These are phyloP conservation scores for Dolichotis patagonum DNA, from an alignment of 2,113 vertebrate genomes.

Conservation along the genomic window DNA sequence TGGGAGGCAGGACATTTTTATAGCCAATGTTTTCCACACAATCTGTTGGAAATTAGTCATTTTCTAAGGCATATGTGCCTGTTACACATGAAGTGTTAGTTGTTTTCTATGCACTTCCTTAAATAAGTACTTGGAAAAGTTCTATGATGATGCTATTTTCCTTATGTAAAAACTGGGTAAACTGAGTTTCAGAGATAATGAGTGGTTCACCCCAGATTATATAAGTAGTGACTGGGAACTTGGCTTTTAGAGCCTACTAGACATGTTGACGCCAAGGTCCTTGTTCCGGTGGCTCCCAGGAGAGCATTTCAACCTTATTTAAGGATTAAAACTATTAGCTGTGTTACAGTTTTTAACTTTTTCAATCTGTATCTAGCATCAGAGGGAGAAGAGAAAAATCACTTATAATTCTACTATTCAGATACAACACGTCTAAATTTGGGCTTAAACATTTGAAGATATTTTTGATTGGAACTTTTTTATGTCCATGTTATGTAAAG, in stretches of 20 bases:
- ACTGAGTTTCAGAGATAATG: neutral
- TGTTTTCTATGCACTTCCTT: conserved; percentile 29
- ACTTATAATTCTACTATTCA: neutral
- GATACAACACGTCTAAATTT: neutral
- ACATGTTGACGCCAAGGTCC: neutral
- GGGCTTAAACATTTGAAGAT: neutral
- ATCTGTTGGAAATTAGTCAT: neutral
- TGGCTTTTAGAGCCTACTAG: neutral
- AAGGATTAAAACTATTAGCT: neutral
- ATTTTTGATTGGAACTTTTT: neutral
- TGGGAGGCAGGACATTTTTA: neutral
- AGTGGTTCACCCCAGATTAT: neutral
- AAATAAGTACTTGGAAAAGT: conserved; percentile 7
- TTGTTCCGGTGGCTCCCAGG: neutral
- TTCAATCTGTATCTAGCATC: neutral
- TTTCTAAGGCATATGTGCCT: neutral
- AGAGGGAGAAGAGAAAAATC: neutral
- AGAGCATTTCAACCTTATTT: neutral
- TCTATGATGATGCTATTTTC: neutral
- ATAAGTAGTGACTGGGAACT: neutral
- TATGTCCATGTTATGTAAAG: neutral
- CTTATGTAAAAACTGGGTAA: neutral
- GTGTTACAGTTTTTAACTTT: neutral
- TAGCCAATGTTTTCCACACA: conserved; percentile 17
- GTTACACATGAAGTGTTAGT: neutral